These are phyloP conservation scores for Megaptera novaeangliae DNA, from an alignment of 2,113 vertebrate genomes.

Conservation along the genomic window DNA sequence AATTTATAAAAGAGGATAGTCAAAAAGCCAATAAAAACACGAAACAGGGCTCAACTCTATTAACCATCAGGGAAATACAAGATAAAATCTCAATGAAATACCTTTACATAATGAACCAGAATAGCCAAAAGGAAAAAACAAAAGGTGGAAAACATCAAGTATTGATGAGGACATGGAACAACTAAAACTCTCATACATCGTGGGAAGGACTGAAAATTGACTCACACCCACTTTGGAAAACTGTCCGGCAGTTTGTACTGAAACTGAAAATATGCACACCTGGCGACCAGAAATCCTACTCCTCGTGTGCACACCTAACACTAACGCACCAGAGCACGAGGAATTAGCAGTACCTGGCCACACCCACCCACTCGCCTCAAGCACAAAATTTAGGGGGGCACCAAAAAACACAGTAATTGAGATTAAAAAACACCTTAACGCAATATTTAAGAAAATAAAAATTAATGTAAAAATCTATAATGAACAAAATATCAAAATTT, in stretches of 20 bases:
- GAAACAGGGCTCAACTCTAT: neutral
- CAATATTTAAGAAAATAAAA: neutral
- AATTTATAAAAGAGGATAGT: neutral
- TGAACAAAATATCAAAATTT: neutral
- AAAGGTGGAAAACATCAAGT: neutral
- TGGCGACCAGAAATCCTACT: neutral
- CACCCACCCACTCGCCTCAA: neutral
- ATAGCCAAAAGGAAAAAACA: neutral
- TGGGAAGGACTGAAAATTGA: neutral
- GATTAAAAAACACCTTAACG: neutral
- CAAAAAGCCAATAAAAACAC: neutral
- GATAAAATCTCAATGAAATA: neutral
- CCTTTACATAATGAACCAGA: neutral
- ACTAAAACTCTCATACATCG: rapidly evolving
- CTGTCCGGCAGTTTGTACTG: neutral
- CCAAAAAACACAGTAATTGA: neutral
- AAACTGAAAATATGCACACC: neutral
- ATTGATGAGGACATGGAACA: neutral
- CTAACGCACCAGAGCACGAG: no score
- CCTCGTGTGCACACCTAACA: neutral
- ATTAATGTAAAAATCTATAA: neutral
- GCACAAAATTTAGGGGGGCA: neutral
- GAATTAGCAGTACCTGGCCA: neutral
- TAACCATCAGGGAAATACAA: neutral
- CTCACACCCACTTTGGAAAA: neutral